phyloP scores from a whole-genome alignment of 2,797 vertebrate genomes.

The Sylvia borin region DNA sequence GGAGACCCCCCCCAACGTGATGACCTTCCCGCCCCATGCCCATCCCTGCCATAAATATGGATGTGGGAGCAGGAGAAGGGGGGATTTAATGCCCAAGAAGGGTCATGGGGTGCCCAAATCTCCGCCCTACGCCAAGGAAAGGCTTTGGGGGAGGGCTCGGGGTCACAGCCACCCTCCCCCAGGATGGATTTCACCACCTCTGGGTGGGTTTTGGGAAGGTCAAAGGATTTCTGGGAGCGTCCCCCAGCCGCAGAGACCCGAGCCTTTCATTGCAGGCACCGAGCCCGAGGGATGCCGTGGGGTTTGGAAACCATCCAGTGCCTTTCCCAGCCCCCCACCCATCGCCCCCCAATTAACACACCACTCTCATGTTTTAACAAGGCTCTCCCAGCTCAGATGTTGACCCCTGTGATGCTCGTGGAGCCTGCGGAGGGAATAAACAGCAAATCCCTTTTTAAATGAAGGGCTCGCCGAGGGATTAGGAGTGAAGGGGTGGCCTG shows the following conservation, averaged over 20 bases:
- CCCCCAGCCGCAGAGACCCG: rapidly evolving
- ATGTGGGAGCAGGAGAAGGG: neutral
- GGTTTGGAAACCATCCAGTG: neutral
- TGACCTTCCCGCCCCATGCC: rapidly evolving
- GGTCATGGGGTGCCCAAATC: rapidly evolving
- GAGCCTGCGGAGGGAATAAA: constrained; percentile 25
- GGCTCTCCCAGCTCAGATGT: constrained; percentile 33
- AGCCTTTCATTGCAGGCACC: rapidly evolving
- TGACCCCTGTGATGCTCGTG: constrained; percentile 5
- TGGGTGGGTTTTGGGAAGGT: neutral
- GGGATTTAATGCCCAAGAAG: neutral
- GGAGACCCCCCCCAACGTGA: neutral
- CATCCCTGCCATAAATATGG: neutral
- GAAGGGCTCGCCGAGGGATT: constrained; percentile 31
- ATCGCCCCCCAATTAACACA: neutral
- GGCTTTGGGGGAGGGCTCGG: rapidly evolving
- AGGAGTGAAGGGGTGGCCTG: constrained; percentile 11
- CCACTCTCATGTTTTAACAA: neutral
- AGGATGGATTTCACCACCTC: neutral
- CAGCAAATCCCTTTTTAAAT: constrained; percentile 64
- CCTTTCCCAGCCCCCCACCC: neutral
- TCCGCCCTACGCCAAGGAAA: neutral
- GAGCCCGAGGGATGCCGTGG: neutral
- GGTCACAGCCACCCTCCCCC: neutral
- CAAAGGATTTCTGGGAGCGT: neutral